Base-by-base conservation (phyloP, 2,797 vertebrate species). In the Allobates femoralis region DNA sequence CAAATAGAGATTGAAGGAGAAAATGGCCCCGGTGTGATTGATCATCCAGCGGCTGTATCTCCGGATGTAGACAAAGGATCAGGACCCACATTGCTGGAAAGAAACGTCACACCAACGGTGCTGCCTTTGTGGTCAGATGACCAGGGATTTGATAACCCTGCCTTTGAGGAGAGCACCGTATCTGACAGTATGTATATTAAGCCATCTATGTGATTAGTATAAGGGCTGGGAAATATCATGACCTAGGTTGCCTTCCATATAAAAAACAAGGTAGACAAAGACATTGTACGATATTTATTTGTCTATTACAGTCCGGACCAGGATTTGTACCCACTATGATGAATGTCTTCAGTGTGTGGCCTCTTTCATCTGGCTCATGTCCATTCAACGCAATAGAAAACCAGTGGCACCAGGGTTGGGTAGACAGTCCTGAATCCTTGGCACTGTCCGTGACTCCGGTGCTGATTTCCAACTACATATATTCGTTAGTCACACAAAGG, bases 81-180 rank as follows among this genome's bases (percentile, higher is more conserved):
- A 73, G 94, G 93, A 19, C 89, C 95, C 0, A 95, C 94, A n/a
- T 95, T 94, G 3, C 53, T 86, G 0, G 94, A 95, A 79, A 91
- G 91, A 30, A 94, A 85, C 88, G 86, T 92, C 34, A 92, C 92
- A 18, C 91, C 93, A 0, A 89, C 93, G 0, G 89, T 94, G 8
- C 93, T 94, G 51, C 94, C 96, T 0, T 7, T 90, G 0, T 98
- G 97, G 97, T 94, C 94, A 0, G 96, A 98, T 0, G 97, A 98
- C 16, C 94, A 96, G 0, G 90, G 97, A 87, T 94, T 97, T 0
- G 97, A 99, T 93, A 99, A 98, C 93, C 97, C 96, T 0, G 96
- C 97, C 90, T 99, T 98, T 32, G 98, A 99, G 90, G 98, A 98
- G 93, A 97, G 89, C 93, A 93, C 94, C 0, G 94, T 95, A 87